These are phyloP conservation scores for Acanthurus leucopareius DNA, from an alignment of 2,797 vertebrate species.

Conservation along the genomic window DNA sequence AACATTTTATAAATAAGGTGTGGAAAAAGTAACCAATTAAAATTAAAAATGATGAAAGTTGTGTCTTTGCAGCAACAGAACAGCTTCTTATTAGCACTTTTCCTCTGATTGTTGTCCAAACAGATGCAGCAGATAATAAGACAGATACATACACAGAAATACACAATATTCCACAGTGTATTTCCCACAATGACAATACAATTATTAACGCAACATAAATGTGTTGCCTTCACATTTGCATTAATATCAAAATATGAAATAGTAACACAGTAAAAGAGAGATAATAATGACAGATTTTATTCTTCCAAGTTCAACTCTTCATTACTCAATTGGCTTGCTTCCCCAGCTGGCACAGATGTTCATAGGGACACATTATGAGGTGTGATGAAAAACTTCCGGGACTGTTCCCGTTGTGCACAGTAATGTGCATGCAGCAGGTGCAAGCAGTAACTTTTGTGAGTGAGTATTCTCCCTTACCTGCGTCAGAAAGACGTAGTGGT, in stretches of 20 bases:
- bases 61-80: neutral
- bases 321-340: constrained; percentile 31
- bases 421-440: too few relatives aligned
- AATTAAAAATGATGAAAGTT: constrained; percentile 28
- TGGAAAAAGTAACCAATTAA: constrained; percentile 53
- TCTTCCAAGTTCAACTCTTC: constrained; percentile 27
- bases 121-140: constrained; percentile 15
- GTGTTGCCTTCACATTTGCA: constrained; percentile 13
- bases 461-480: too few relatives aligned
- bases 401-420: too few relatives aligned
- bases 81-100: constrained; percentile 25
- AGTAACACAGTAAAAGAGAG: neutral
- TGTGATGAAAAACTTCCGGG: too few relatives aligned
- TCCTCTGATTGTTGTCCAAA: constrained; percentile 22
- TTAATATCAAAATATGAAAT: neutral
- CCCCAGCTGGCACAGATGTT: constrained; percentile 23
- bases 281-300: constrained; percentile 18
- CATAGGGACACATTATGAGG: constrained; percentile 29
- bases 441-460: too few relatives aligned
- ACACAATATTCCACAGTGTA: neutral
- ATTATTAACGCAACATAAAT: constrained; percentile 22
- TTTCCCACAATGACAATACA: constrained; percentile 16
- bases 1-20: constrained; percentile 53
- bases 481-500: too few relatives aligned
- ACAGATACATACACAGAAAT: constrained; percentile 33